phyloP scores from a whole-genome alignment of 2,797 vertebrate genomes.

The Heteromormyrus szaboi region DNA sequence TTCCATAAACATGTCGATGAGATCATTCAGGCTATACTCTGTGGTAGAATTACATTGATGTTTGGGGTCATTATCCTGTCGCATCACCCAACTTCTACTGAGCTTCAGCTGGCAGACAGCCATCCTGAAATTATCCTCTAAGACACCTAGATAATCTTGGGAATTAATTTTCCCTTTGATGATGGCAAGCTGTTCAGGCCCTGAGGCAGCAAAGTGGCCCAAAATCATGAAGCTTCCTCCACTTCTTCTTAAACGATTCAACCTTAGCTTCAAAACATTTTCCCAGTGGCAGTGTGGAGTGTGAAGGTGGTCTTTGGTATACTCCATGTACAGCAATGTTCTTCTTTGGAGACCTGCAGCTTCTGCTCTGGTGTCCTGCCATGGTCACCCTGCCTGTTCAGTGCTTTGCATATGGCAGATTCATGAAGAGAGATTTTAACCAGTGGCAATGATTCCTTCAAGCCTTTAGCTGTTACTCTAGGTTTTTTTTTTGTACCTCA shows the following conservation, averaged over 20 bases:
- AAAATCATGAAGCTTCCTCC: neutral
- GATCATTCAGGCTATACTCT: neutral
- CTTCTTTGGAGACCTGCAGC: neutral
- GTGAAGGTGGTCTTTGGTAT: neutral
- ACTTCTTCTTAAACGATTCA: neutral
- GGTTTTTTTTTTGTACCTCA: neutral
- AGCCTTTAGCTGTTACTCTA: neutral
- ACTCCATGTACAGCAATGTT: neutral
- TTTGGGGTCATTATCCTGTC: neutral
- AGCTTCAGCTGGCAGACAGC: neutral
- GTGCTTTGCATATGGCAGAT: neutral
- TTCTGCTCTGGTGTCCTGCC: neutral
- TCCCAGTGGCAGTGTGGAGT: neutral
- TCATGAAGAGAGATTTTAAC: neutral
- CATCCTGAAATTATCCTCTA: neutral
- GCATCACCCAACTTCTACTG: neutral
- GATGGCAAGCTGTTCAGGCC: neutral
- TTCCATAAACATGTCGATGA: neutral
- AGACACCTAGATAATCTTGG: neutral
- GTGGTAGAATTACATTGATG: neutral
- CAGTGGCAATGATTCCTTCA: neutral
- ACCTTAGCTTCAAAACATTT: neutral
- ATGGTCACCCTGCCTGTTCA: neutral
- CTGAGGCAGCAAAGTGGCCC: neutral
- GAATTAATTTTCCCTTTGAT: neutral